Evolutionary conservation across 1,140 invertebrate genomes (phyloP), one percentile per base, ranked within the genome.

Genomic region (Fopius arisanus): DNA sequence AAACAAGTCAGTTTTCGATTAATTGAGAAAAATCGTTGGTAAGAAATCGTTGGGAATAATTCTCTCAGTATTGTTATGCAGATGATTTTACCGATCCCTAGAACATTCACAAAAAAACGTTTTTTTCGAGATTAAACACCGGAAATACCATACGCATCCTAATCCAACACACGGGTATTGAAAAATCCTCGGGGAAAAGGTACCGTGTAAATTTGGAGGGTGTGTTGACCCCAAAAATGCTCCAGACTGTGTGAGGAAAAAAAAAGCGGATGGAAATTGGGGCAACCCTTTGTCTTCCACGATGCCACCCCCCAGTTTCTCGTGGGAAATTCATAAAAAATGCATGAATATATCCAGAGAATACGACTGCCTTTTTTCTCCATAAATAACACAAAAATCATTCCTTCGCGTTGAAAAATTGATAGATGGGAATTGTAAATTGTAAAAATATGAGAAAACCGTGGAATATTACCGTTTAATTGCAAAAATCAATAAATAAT

Each of bases 261-360:
- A 40, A 19, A 23, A 66, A 26, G 16, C n/a, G 69, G 41, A 74
- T 67, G 67, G 67, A 43, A 63, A 69, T 43, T 51, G 67, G 74
- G 73, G 73, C 76, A 79, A 82, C 79, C 80, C 77, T 82, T 80
- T 80, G 79, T 82, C 80, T 81, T 80, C 80, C 81, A 83, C 2
- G 84, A 83, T 80, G 12, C 19, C 68, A 37, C 78, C 79, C 77
- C 40, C 29, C 78, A 81, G 75, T 83, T 77, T 82, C 79, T 82
- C 83, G 83, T 84, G 83, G 82, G 84, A 84, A 86, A n/a, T n/a
- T n/a, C n/a, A n/a, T n/a, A n/a, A n/a, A n/a, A n/a, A n/a, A n/a
- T n/a, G n/a, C n/a, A n/a, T n/a, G n/a, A n/a, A n/a, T n/a, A n/a
- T n/a, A n/a, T n/a, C n/a, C n/a, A n/a, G n/a, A n/a, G n/a, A n/a